Percentiles rank a stretch among this genome's conserved stretches.
Evolutionary conservation across 2,113 vertebrate genomes (phyloP).

Genomic region (Sminthopsis crassicaudata): DNA sequence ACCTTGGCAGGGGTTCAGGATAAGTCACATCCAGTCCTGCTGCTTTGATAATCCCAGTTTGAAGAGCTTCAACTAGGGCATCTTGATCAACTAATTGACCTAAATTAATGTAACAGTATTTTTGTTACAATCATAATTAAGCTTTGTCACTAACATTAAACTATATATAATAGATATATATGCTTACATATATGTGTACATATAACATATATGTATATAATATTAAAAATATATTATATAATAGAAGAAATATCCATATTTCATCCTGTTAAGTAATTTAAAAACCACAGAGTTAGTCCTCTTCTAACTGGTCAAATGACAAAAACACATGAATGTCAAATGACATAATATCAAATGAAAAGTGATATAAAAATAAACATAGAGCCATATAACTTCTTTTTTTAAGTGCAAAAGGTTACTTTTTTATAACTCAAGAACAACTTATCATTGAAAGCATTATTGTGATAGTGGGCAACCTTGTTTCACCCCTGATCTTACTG

Average conservation of each 20-base stretch:
- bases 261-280: neutral
- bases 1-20: conserved; percentile 87
- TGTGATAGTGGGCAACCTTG: too few relatives aligned
- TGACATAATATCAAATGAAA: neutral
- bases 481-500: too few relatives aligned
- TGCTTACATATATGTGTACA: too few relatives aligned
- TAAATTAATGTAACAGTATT: conserved; percentile 28
- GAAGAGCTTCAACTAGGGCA: conserved; percentile 83
- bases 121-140: neutral
- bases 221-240: neutral
- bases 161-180: fast-evolving
- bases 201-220: too few relatives aligned
- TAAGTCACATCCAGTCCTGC: conserved; percentile 85
- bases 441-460: neutral
- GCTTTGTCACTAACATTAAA: too few relatives aligned
- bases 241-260: neutral
- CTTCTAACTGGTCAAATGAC: neutral
- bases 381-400: neutral
- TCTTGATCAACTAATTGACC: conserved; percentile 86
- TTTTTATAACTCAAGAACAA: neutral
- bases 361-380: neutral
- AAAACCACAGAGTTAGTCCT: neutral
- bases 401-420: too few relatives aligned
- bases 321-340: neutral
- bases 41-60: conserved; percentile 65